Base-by-base conservation (phyloP, 2,797 vertebrate genomes). In the Liparis tanakae region DNA sequence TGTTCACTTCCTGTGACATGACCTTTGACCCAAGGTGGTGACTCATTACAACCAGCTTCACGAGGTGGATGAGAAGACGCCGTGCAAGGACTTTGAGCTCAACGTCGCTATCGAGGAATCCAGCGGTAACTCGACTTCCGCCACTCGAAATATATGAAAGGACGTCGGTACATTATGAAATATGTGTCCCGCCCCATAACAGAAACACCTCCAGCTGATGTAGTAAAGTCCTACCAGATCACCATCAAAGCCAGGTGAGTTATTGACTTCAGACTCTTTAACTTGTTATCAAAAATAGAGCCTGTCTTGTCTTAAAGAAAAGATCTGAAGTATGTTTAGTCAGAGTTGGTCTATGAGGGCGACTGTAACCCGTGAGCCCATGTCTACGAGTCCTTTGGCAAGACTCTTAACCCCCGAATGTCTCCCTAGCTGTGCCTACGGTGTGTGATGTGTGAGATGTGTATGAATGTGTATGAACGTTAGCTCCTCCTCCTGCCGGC, bases 21-120 rank as follows among this genome's bases (percentile, higher is more conserved):
- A 50, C n/a, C 55, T 59, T 37, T 61, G 34, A 34, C 37, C 67
- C 5, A 62, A 95, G 94, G 90, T 95, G 12, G 91, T 94, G 86
- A 95, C 94, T 1, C 74, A 92, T 71, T 95, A 95, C 85, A 94
- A 95, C 79, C 91, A 94, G 82, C 72, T 95, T 22, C 92, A 91
- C 3, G 91, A 93, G 12, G 88, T 84, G 37, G 90, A 91, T 1
- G 91, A 92, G 70, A 92, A 88, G 33, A 72, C 1, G 0, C 66
- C 79, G 12, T 95, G 94, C 60, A 57, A 80, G 1, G 18, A 93
- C 73, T 95, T 95, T 82, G 91, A 94, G n/a, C 88, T 95, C 72
- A 84, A 65, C 0, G 91, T 95, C 3, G 48, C 85, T 0, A 86
- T 94, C 0, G 79, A 83, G 48, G 90, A 94, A 66, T 92, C 91